A percentile compares a stretch with the other conserved stretches of the same genome.
Conservation (phyloP, 2,797 vertebrate species). For the Taenioides sp. region DNA sequence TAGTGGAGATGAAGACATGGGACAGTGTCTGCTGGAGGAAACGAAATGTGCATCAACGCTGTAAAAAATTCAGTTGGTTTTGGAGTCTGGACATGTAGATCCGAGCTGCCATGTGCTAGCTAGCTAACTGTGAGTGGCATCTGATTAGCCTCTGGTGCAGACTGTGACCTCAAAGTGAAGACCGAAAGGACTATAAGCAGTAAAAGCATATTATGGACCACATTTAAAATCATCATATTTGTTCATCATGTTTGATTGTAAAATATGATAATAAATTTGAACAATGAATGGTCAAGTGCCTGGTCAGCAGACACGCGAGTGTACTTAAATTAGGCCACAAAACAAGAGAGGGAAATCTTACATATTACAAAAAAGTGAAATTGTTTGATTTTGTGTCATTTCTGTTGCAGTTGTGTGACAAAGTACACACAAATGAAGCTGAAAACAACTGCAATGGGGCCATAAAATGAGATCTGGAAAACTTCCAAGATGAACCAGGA, state of each 20-base stretch:
- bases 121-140: constrained; percentile 25
- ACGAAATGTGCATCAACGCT: constrained; percentile 73
- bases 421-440: too few species aligned
- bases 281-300: neutral
- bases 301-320: neutral
- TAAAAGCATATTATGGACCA: neutral
- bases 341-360: neutral
- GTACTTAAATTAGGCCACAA: neutral
- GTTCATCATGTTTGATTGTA: neutral
- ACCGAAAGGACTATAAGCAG: neutral
- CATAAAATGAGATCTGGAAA: too few species aligned
- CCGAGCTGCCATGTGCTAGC: constrained; percentile 13
- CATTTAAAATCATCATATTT: neutral
- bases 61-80: constrained; percentile 73
- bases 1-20: constrained; percentile 70
- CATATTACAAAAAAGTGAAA: too few species aligned
- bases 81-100: constrained; percentile 47
- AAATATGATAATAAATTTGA: neutral
- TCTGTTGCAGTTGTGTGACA: too few species aligned
- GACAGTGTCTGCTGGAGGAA: constrained; percentile 68
- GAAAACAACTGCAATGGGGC: too few species aligned
- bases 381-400: too few species aligned
- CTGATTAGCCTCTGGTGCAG: constrained; percentile 30
- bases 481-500: too few species aligned
- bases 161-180: neutral